Base-by-base conservation (phyloP, 2,888 invertebrate species). In the Melipona beecheii region DNA sequence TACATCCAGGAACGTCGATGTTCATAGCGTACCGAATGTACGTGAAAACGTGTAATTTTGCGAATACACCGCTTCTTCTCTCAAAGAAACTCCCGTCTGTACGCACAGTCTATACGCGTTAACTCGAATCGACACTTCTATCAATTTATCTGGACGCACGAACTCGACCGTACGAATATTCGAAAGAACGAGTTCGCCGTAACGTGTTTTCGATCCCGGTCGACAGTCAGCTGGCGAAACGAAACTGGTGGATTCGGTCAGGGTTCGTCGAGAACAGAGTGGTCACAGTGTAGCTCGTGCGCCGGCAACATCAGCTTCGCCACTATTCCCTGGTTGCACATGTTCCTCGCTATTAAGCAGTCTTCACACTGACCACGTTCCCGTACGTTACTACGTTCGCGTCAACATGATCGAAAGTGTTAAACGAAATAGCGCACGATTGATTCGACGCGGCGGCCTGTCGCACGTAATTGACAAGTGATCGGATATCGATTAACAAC, bases 11-110 rank as follows among this genome's bases (percentile, higher is more conserved):
- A 73, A 84, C 83, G 84, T 87, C 77, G 87, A 89, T 87, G 85
- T 88, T 90, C 90, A 90, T 90, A 90, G 86, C 87, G 83, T 84
- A 89, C 86, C 85, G 81, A 83, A 85, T 84, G 78, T 78, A 83
- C 75, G 78, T 81, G 78, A 78, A 84, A 74, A 82, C 81, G 81
- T 86, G 75, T 80, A 87, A 86, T 86, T 84, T 86, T 75, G 79
- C 84, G 66, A 83, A 83, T 80, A 81, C 86, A 81, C 78, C 80
- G 60, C 75, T 80, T 73, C 77, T 81, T 72, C 66, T 27, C 54
- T 27, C 54, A 56, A 76, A 62, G 86, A 65, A 71, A 72, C 68
- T 78, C 71, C 65, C 65, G 54, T 77, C 58, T 79, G 70, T 84
- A 83, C 31, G 31, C 83, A 72, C 85, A 72, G 43, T 43, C 43